Evolutionary conservation across 30 jellyfish, hydroid and myxozoan genomes (phyloP), one percentile per base, ranked within the genome.

Genomic region (Cassiopea xamachana): DNA sequence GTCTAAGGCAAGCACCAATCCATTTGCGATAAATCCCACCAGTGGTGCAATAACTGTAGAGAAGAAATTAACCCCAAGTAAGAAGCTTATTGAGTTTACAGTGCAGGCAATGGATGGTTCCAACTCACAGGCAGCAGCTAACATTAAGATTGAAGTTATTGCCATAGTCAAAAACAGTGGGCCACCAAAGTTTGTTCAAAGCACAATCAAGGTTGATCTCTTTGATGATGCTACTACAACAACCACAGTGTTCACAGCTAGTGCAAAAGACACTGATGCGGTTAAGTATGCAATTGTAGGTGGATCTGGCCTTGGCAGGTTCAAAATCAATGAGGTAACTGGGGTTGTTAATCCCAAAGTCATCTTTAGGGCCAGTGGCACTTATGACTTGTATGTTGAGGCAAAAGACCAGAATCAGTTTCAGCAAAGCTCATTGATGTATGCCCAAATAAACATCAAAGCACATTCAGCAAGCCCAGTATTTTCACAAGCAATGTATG

Each of bases 231-330:
- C 87, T 62, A 71, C 69, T 19, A 58, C 80, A 27, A 74, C 84
- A 13, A 78, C 80, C 14, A 48, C 91, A 27, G 96, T 91, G 17
- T 77, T 94, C 71, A 89, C 88, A 46, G 93, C 93, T 74, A 88
- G 82, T 18, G 94, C 92, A 64, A 67, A 80, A 61, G 93, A 77
- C 55, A 44, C 73, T 82, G 97, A 88, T 18, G 88, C 69, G 13
- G 89, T 91, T 1, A 69, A 77, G 51, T 95, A 95, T 69, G 76
- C 83, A 60, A 84, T 92, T 60, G 96, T 58, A 48, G 96, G 87
- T 9, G 99, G 99, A n/a, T 62, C 94, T n/a, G 99, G 99, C 45
- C 88, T 95, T 77, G 99, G 99, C 3, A 84, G 97, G 44, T 95
- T 95, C 88, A 60, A 58, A 19, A 94, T 95, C 88, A 95, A 83